Evolutionary conservation across 2,797 vertebrate genomes (phyloP).

Genomic region (Eulemur rubriventer): DNA sequence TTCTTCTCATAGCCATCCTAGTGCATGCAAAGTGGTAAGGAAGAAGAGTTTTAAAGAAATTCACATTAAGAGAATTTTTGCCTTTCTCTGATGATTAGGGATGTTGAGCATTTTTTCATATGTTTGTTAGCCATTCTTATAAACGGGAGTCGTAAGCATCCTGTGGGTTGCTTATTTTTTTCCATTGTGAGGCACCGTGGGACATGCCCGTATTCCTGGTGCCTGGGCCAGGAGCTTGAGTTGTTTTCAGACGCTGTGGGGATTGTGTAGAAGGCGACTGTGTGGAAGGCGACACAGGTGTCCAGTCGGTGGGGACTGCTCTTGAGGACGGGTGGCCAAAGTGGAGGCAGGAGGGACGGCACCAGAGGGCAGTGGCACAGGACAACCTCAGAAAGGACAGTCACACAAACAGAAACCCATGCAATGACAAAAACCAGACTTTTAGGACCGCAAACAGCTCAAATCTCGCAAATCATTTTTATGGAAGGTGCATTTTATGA

Average conservation of each 20-base stretch:
- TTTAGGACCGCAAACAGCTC: neutral
- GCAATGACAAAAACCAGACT: neutral
- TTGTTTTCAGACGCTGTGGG: neutral
- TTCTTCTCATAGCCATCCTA: too few relatives aligned
- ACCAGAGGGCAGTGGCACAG: neutral
- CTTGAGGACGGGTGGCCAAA: accelerated
- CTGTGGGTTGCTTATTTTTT: neutral
- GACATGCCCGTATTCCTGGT: neutral
- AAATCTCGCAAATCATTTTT: neutral
- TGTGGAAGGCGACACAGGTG: neutral
- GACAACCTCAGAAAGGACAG: neutral
- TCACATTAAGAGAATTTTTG: too few relatives aligned
- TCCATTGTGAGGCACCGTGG: neutral
- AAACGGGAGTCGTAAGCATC: neutral
- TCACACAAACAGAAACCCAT: neutral
- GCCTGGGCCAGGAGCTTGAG: accelerated
- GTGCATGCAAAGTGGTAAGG: too few relatives aligned
- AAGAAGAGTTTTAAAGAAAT: too few relatives aligned
- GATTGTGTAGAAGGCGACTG: neutral
- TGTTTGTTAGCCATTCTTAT: too few relatives aligned
- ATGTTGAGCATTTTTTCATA: too few relatives aligned
- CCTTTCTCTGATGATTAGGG: too few relatives aligned
- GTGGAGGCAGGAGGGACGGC: neutral
- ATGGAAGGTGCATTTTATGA: neutral
- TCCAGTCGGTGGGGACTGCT: neutral